phyloP scores from a whole-genome alignment of 2,888 invertebrate species.

The Dioctria rufipes region DNA sequence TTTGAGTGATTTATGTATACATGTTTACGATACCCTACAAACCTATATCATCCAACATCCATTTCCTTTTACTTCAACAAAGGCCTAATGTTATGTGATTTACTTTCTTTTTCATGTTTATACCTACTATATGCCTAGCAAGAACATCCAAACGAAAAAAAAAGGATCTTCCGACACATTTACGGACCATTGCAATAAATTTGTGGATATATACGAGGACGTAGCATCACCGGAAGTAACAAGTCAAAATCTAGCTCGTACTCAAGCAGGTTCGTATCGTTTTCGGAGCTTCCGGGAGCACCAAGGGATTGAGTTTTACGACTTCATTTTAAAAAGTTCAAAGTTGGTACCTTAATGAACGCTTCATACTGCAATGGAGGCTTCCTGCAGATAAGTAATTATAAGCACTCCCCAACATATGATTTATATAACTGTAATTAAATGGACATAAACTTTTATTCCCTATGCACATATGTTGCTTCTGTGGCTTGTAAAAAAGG shows the following conservation, averaged over 20 bases:
- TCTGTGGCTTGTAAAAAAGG: neutral
- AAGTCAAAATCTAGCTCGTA: constrained; percentile 85
- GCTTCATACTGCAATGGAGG: constrained; percentile 91
- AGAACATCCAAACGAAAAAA: constrained; percentile 44
- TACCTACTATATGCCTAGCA: constrained; percentile 4
- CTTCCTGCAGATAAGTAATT: constrained; percentile 82
- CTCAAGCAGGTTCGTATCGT: constrained; percentile 91
- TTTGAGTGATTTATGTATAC: no score
- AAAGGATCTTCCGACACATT: constrained; percentile 65
- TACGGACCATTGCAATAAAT: constrained; percentile 93
- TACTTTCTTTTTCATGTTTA: constrained; percentile 43
- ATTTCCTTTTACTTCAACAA: constrained; percentile 15
- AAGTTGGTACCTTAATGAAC: constrained; percentile 89
- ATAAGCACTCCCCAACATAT: neutral
- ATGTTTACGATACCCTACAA: no score
- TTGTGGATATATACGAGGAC: constrained; percentile 93
- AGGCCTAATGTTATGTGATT: constrained; percentile 38
- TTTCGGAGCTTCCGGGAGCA: constrained; percentile 90
- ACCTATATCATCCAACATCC: neutral
- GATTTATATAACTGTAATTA: neutral
- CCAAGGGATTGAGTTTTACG: constrained; percentile 92
- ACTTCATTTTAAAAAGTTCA: constrained; percentile 93
- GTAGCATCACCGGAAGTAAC: constrained; percentile 91
- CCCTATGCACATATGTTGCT: neutral
- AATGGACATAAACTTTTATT: constrained; percentile 8